phyloP scores from a whole-genome alignment of 2,113 vertebrate genomes.

The Alosa alosa region DNA sequence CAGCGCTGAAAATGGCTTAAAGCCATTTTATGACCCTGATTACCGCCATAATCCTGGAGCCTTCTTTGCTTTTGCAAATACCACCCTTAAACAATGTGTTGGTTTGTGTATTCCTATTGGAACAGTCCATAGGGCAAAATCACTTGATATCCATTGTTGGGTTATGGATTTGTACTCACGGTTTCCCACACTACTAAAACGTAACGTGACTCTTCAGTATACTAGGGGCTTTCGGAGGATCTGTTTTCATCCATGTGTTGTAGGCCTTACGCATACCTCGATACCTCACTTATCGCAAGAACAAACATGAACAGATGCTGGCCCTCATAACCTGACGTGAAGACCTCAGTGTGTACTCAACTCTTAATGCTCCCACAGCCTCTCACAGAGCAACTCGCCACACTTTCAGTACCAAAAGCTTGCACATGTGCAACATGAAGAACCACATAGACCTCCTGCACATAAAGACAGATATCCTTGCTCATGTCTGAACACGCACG shows the following conservation, averaged over 20 bases:
- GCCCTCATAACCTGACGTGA: neutral
- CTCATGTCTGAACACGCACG: neutral
- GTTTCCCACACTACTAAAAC: neutral
- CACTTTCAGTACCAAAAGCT: neutral
- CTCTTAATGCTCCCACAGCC: neutral
- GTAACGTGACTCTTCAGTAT: neutral
- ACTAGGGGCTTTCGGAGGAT: neutral
- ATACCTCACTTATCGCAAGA: constrained; percentile 2
- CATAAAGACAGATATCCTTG: neutral
- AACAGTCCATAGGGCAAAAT: neutral
- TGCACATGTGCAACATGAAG: neutral
- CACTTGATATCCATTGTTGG: neutral
- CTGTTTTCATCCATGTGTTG: neutral
- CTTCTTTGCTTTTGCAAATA: constrained; percentile 17
- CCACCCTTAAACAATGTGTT: constrained; percentile 9
- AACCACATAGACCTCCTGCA: neutral
- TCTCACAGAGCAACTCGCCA: neutral
- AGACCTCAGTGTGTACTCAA: neutral
- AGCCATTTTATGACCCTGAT: constrained; percentile 11
- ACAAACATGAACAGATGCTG: neutral
- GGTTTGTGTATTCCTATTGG: neutral
- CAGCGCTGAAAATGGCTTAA: neutral
- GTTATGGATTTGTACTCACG: neutral
- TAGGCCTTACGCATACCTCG: neutral
- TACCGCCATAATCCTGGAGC: neutral